phyloP scores from a whole-genome alignment of 1,140 invertebrate genomes.

The Oncopeltus fasciatus region DNA sequence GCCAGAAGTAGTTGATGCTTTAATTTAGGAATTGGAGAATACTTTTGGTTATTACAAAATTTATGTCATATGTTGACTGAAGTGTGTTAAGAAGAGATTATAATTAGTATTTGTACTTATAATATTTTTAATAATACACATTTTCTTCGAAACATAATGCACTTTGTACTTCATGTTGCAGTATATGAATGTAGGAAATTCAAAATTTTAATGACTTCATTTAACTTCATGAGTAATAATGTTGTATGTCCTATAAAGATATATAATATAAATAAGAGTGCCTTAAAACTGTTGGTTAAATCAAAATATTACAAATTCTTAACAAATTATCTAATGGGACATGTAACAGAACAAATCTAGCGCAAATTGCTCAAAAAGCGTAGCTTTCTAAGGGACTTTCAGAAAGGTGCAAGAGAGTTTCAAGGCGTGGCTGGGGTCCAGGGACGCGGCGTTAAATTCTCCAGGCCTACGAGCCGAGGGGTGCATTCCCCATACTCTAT shows the following conservation, averaged over 20 bases:
- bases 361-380: not conserved
- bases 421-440: not conserved
- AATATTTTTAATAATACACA: too few species aligned
- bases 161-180: too few species aligned
- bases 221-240: not conserved
- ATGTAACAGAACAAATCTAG: not conserved
- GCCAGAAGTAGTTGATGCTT: too few species aligned
- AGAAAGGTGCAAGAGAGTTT: not conserved
- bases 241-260: not conserved
- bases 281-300: not conserved
- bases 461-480: not conserved
- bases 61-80: too few species aligned
- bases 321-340: not conserved
- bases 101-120: too few species aligned
- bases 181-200: too few species aligned
- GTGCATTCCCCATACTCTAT: not conserved
- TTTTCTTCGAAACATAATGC: too few species aligned
- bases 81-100: too few species aligned
- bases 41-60: too few species aligned
- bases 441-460: not conserved
- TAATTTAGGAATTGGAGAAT: too few species aligned
- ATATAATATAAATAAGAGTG: not conserved
- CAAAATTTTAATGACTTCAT: too few species aligned
- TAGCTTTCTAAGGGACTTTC: not conserved
- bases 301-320: not conserved